Conservation (phyloP, 1,140 invertebrate genomes). For the Drosophila biarmipes region DNA sequence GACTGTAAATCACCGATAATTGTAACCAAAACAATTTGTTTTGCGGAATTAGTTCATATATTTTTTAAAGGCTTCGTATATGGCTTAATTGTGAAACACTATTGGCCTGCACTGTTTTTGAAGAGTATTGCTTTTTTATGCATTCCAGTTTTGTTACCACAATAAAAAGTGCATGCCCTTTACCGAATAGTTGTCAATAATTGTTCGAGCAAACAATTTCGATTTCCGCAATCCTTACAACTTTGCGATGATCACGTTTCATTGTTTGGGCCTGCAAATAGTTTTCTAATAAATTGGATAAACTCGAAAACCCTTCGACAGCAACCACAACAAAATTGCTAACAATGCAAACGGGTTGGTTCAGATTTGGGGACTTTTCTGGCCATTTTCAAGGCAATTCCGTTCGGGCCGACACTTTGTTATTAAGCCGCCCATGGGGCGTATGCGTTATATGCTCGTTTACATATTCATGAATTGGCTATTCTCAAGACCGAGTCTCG, state of each 20-base stretch:
- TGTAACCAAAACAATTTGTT: background rate
- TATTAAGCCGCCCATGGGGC: constrained; percentile 30
- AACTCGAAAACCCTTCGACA: constrained; percentile 28
- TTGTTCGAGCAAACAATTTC: constrained; percentile 22
- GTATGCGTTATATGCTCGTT: constrained; percentile 55
- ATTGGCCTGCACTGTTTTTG: no score
- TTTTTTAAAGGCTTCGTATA: background rate
- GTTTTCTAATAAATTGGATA: constrained; percentile 49
- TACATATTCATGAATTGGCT: constrained; percentile 59
- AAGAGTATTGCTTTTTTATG: background rate
- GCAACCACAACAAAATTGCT: constrained; percentile 15
- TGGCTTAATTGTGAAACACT: background rate
- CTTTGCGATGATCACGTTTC: constrained; percentile 19
- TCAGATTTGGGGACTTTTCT: constrained; percentile 6
- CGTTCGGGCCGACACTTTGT: constrained; percentile 26
- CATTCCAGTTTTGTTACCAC: background rate
- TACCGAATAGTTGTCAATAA: constrained; percentile 9
- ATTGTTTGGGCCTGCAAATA: constrained; percentile 18
- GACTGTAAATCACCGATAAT: background rate
- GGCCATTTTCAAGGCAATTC: constrained; percentile 21
- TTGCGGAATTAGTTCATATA: background rate
- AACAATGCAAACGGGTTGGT: constrained; percentile 28
- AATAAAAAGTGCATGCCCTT: background rate
- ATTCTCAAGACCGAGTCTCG: constrained; percentile 19
- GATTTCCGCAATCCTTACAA: constrained; percentile 32